Conservation (phyloP, 2,888 invertebrate species). For the Synergus laeviventris region DNA sequence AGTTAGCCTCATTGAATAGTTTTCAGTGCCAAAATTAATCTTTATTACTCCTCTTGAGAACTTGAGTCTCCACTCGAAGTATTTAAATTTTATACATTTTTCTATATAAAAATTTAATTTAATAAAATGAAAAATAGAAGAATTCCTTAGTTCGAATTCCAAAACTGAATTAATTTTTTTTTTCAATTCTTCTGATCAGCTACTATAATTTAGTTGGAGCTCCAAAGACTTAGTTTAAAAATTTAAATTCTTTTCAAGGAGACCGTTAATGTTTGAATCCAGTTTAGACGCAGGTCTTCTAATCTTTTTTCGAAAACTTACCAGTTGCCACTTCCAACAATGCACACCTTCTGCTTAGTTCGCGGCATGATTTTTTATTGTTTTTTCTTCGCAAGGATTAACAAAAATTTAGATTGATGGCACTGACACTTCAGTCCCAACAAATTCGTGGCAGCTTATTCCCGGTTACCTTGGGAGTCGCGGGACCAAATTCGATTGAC, state of each 20-base stretch:
- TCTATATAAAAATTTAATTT: too few species aligned
- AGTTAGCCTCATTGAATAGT: slow-evolving; percentile 16
- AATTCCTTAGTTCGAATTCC: background rate
- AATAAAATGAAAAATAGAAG: background rate
- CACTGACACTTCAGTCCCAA: slow-evolving; percentile 38
- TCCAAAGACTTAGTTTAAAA: too few species aligned
- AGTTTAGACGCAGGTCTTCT: background rate
- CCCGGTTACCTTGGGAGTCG: slow-evolving; percentile 50
- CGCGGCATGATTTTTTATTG: slow-evolving; percentile 54
- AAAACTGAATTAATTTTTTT: too few species aligned
- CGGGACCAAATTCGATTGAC: slow-evolving; percentile 49
- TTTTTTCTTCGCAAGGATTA: background rate
- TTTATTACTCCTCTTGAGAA: background rate
- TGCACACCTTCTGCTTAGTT: slow-evolving; percentile 76
- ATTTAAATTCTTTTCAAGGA: slow-evolving; percentile 1
- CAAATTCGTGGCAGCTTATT: slow-evolving; percentile 42
- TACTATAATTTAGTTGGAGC: too few species aligned
- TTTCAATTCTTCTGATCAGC: too few species aligned
- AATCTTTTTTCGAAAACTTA: slow-evolving; percentile 63
- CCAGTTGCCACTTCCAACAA: slow-evolving; percentile 79
- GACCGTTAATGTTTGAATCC: background rate
- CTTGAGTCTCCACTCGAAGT: background rate
- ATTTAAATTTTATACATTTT: background rate
- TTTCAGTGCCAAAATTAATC: slow-evolving; percentile 30
- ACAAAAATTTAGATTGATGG: background rate